Evolutionary conservation across 2,797 vertebrate genomes (phyloP).

Genomic region (Lagorchestes hirsutus): DNA sequence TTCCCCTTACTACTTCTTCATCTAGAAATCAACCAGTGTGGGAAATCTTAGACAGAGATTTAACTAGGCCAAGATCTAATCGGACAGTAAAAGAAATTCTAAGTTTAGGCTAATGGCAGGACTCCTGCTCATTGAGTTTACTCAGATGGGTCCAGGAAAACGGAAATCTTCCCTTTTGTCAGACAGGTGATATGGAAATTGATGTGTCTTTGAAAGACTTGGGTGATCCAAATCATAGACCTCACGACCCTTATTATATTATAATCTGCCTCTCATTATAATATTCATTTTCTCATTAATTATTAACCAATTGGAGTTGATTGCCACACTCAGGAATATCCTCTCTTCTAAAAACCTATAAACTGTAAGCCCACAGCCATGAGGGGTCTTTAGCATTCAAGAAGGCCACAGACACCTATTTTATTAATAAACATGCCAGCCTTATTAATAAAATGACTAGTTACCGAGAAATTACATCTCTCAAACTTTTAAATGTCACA

Average conservation of each 20-base stretch:
- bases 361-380: not conserved
- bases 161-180: not conserved
- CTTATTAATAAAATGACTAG: not conserved
- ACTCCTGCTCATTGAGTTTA: not conserved
- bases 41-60: not conserved
- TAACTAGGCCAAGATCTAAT: not conserved
- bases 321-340: not conserved
- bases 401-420: not conserved
- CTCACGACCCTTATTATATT: not conserved
- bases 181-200: not conserved
- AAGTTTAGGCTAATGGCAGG: not conserved
- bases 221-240: too few relatives aligned
- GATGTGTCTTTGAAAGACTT: not conserved
- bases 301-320: not conserved
- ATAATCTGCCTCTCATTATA: not conserved
- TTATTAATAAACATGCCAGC: not conserved
- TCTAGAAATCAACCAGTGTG: not conserved
- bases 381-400: not conserved
- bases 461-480: not conserved
- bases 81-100: not conserved
- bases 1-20: not conserved
- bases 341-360: not conserved
- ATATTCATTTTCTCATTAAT: not conserved
- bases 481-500: not conserved
- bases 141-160: not conserved